Evolutionary conservation across 2,888 invertebrate species (phyloP).

Genomic region (Xestia rhomboidea): DNA sequence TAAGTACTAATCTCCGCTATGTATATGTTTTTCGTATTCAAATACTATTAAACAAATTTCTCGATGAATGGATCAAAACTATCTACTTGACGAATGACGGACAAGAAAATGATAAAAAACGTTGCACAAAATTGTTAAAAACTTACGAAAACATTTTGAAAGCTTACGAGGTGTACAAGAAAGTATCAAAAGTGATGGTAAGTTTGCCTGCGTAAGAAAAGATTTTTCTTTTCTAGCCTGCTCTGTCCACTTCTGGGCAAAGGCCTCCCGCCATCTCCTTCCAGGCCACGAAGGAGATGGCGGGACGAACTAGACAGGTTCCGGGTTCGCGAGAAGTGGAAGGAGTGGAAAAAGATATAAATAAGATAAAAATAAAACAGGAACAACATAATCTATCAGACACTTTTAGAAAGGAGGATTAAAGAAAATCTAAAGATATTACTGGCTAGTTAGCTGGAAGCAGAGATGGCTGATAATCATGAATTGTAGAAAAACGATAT

Average conservation of each 20-base stretch:
- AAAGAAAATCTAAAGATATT: no score
- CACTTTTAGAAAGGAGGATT: no score
- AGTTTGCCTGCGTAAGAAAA: not conserved
- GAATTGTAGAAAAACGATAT: not conserved
- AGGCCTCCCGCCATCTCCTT: no score
- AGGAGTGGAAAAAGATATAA: not conserved
- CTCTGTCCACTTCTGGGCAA: no score
- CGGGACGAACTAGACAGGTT: no score
- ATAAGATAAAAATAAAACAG: not conserved
- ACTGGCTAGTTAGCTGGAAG: no score
- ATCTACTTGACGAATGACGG: not conserved
- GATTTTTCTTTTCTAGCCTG: no score
- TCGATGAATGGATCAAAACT: constrained; percentile 23
- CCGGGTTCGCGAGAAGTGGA: no score
- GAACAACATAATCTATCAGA: not conserved
- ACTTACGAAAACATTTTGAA: constrained; percentile 36
- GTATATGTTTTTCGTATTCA: not conserved
- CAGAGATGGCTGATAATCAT: no score
- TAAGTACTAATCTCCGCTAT: not conserved
- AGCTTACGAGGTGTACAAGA: constrained; percentile 36
- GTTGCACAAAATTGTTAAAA: constrained; percentile 10
- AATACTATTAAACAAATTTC: constrained; percentile 20
- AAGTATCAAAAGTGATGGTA: constrained; percentile 27
- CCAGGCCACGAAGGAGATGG: no score
- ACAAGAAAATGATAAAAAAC: constrained; percentile 7